These are phyloP conservation scores for Aphelocoma coerulescens DNA, from an alignment of 2,113 vertebrate species.

Conservation along the genomic window DNA sequence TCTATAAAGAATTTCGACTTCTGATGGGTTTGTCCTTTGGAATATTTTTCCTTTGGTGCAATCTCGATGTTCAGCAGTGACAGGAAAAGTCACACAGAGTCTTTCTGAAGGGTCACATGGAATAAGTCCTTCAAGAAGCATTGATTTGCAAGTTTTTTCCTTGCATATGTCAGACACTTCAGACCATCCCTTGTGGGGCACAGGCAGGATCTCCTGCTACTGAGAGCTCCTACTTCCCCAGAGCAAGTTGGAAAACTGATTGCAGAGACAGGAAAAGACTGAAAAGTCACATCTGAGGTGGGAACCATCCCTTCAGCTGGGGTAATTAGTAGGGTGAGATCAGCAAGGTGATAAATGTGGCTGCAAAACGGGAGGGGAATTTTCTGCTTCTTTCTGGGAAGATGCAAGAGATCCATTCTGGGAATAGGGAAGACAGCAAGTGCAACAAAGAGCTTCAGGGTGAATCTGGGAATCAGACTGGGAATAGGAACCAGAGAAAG, in stretches of 20 bases:
- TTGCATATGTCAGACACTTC: not conserved
- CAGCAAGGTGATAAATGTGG: not conserved
- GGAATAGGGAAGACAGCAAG: not conserved
- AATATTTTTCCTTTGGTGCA: conserved; percentile 10
- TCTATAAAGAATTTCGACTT: conserved; percentile 13
- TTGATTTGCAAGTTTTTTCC: not conserved
- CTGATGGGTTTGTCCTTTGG: not conserved
- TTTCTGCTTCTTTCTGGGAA: not conserved
- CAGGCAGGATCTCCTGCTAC: not conserved
- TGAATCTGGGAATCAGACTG: not conserved
- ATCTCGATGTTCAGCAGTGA: not conserved
- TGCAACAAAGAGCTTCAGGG: not conserved
- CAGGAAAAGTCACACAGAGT: not conserved
- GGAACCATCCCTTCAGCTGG: not conserved
- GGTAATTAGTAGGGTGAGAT: not conserved
- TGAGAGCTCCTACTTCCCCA: not conserved
- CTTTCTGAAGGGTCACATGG: not conserved
- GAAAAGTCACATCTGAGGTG: not conserved
- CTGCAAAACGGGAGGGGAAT: not conserved
- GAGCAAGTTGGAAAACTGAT: not conserved
- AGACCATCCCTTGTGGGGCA: not conserved
- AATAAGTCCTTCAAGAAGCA: not conserved
- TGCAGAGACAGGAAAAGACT: not conserved
- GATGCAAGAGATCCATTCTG: not conserved
- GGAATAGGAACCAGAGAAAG: not conserved